Percentiles rank a stretch among this genome's conserved stretches.
These are phyloP conservation scores for Rallus limicola DNA, from an alignment of 2,113 vertebrate genomes.

Conservation along the genomic window DNA sequence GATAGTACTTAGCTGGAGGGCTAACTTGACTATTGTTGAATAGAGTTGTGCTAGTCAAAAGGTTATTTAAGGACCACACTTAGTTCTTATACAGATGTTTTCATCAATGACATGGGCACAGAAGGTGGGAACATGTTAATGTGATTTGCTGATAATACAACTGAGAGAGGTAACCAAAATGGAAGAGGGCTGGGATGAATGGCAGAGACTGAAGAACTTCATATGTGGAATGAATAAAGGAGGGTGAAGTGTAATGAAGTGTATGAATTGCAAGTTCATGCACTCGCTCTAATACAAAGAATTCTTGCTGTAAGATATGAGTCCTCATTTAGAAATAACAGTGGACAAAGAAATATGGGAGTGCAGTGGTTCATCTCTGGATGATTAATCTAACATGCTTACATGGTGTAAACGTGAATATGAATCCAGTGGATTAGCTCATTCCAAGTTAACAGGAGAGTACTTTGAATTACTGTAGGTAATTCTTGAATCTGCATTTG, in stretches of 20 bases:
- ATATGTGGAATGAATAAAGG: not conserved
- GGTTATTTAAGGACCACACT: not conserved
- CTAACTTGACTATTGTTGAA: not conserved
- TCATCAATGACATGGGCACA: not conserved
- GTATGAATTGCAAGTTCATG: not conserved
- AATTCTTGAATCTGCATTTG: not conserved
- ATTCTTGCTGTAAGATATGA: not conserved
- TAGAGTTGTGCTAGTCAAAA: not conserved
- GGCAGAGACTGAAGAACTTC: not conserved
- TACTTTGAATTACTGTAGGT: not conserved
- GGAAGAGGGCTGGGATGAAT: not conserved
- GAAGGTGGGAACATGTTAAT: not conserved
- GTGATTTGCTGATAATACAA: not conserved
- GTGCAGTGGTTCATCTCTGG: not conserved
- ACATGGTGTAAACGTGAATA: not conserved
- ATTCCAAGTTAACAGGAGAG: not conserved
- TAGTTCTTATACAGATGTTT: not conserved
- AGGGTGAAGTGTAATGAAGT: not conserved
- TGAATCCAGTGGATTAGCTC: not conserved
- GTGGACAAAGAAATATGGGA: not conserved
- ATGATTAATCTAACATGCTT: not conserved
- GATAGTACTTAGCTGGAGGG: not conserved
- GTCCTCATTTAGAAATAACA: not conserved
- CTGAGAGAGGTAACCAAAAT: not conserved
- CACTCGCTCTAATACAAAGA: not conserved